Base-by-base conservation (phyloP, 2,113 vertebrate species). In the Rhinolophus sinicus region DNA sequence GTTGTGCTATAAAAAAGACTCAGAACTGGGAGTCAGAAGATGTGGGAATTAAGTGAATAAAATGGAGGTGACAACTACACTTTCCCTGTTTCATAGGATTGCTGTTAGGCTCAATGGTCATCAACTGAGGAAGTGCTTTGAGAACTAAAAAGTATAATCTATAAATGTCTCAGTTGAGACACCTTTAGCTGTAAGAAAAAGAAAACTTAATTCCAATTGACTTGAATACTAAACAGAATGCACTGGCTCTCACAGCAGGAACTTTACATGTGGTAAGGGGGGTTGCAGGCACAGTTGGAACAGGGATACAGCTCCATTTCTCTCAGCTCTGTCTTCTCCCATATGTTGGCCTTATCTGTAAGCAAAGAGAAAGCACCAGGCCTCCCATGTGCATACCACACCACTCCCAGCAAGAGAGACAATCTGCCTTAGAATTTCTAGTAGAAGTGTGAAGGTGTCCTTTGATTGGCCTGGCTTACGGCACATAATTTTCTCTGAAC, bases 261-360 rank as follows among this genome's bases (percentile, higher is more conserved):
- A 58, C 16, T 50, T 83, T 64, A 54, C 50, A 60, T 65, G 8
- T 38, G n/a, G 24, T 35, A 11, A 18, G 6, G 18, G 19, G 13
- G 44, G n/a, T 47, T 82, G 9, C 56, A 83, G 73, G 47, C 47
- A 35, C 35, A 26, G 40, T 78, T 58, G 33, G 67, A 69, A 52
- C 28, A 44, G 28, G 50, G 52, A 5, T 62, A 72, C 33, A 86
- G 15, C 30, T 78, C 72, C 24, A 52, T 88, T 85, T 93, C 44
- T 93, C 60, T 95, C 84, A 60, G 35, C 54, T 83, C n/a, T 62
- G 40, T n/a, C 62, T 94, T 83, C 70, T 72, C 84, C 35, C 52
- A 22, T 44, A 8, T 21, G 38, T 40, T 77, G 54, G 54, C 18
- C 26, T 91, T 80, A 73, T 54, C 38, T n/a, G 54, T 6, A 70